These are phyloP conservation scores for Ips typographus DNA, from an alignment of 1,140 invertebrate species.

Conservation along the genomic window DNA sequence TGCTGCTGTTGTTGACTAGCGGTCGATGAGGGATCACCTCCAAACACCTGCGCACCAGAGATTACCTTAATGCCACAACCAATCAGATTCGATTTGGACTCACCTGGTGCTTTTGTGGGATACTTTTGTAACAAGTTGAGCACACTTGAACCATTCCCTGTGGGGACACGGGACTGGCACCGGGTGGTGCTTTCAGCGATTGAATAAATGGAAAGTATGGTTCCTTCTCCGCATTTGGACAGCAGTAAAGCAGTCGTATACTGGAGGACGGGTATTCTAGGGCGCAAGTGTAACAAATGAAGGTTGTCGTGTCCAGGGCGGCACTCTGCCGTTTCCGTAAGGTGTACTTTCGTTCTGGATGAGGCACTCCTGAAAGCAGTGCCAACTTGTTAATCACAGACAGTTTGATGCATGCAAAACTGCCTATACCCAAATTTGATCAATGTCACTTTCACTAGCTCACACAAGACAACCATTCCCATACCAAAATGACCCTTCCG, in stretches of 20 bases:
- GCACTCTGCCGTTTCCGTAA: constrained; percentile 72
- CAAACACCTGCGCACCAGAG: constrained; percentile 40
- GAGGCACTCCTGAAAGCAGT: constrained; percentile 60
- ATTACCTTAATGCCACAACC: constrained; percentile 45
- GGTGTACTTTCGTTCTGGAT: constrained; percentile 75
- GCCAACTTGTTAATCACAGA: no score
- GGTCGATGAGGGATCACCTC: constrained; percentile 50
- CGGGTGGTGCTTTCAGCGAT: constrained; percentile 72
- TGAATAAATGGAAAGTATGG: constrained; percentile 87
- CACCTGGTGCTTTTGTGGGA: constrained; percentile 77
- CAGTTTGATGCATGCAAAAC: no score
- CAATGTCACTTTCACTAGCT: no score
- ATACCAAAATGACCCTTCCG: no score
- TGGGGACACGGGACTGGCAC: constrained; percentile 80
- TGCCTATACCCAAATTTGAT: no score
- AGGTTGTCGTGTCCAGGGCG: constrained; percentile 67
- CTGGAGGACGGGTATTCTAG: constrained; percentile 73
- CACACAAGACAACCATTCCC: no score
- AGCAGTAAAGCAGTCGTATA: constrained; percentile 80
- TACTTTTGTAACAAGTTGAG: constrained; percentile 78
- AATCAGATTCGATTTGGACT: constrained; percentile 48
- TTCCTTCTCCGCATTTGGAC: constrained; percentile 79
- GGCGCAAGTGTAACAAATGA: constrained; percentile 88
- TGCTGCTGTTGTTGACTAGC: constrained; percentile 2
- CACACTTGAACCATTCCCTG: constrained; percentile 85